A percentile compares a stretch with the other conserved stretches of the same genome.
Conservation (phyloP, 2,797 vertebrate species). For the Parauchenoglanis punctatus region DNA sequence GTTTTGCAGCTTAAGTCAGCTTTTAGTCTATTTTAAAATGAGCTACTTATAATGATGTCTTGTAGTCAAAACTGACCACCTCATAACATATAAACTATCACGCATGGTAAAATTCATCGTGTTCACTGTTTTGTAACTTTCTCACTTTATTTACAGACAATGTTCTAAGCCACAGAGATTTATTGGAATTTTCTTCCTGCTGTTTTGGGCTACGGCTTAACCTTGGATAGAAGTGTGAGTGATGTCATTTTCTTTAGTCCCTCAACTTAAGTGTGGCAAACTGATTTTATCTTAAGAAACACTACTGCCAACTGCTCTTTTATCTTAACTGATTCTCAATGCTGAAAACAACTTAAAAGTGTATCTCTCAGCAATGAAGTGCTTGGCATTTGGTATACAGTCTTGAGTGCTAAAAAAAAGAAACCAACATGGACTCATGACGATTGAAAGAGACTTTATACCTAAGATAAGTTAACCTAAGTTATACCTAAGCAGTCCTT, state of each 20-base stretch:
- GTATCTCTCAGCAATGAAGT: not conserved
- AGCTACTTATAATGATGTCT: constrained; percentile 15
- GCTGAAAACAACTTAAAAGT: constrained; percentile 25
- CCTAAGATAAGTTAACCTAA: too few relatives aligned
- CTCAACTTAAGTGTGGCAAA: constrained; percentile 34
- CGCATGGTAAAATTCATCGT: not conserved
- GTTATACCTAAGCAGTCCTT: not conserved
- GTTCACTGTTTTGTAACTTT: not conserved
- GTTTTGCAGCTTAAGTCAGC: not conserved
- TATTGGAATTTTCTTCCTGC: constrained; percentile 32
- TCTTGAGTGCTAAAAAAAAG: constrained; percentile 23
- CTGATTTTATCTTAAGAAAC: constrained; percentile 37
- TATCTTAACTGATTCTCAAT: constrained; percentile 49
- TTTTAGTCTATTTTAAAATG: constrained; percentile 2
- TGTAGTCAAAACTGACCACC: not conserved
- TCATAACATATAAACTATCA: not conserved
- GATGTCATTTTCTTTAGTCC: constrained; percentile 38
- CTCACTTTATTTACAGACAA: constrained; percentile 3
- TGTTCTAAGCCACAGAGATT: constrained; percentile 7
- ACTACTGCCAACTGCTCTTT: constrained; percentile 32
- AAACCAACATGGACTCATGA: not conserved
- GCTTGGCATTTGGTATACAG: constrained; percentile 1
- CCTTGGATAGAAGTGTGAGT: constrained; percentile 39
- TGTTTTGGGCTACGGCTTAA: constrained; percentile 18
- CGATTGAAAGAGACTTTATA: not conserved